Conservation (phyloP, 1,140 invertebrate species). For the Andricus grossulariae region DNA sequence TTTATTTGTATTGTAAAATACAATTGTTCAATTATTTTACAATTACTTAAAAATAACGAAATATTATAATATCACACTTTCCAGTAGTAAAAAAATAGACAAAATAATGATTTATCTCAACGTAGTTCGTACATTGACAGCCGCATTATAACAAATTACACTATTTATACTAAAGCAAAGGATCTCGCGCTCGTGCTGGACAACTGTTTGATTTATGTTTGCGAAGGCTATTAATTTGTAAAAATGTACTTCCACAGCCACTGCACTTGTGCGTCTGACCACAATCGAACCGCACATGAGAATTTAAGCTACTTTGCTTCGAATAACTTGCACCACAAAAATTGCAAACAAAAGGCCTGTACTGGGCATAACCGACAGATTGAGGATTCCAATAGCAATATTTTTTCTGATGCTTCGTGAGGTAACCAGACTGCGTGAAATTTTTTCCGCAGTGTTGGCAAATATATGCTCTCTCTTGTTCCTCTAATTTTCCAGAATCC, state of each 20-base stretch:
- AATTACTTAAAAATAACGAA: too few species aligned
- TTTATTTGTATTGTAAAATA: too few species aligned
- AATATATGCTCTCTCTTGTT: neutral
- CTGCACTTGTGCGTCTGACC: conserved; percentile 12
- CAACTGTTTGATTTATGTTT: neutral
- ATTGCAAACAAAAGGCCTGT: conserved; percentile 12
- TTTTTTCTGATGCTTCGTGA: conserved; percentile 19
- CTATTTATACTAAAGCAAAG: neutral
- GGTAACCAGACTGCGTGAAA: conserved; percentile 2
- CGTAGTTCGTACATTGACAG: neutral
- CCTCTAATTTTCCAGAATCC: neutral
- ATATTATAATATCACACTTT: too few species aligned
- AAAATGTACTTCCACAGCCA: conserved; percentile 15
- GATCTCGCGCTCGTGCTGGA: neutral
- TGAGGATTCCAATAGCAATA: conserved; percentile 18
- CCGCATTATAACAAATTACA: neutral
- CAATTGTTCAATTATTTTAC: too few species aligned
- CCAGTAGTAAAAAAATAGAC: too few species aligned
- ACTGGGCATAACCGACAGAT: neutral
- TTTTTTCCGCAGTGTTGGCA: conserved; percentile 9
- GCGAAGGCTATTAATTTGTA: conserved; percentile 22
- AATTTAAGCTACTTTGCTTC: neutral
- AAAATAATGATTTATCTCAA: too few species aligned
- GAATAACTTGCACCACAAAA: conserved; percentile 18
- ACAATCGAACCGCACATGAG: conserved; percentile 15